Evolutionary conservation across 2,888 invertebrate genomes (phyloP), one percentile per base, ranked within the genome.

Genomic region (Fragum whitleyi): DNA sequence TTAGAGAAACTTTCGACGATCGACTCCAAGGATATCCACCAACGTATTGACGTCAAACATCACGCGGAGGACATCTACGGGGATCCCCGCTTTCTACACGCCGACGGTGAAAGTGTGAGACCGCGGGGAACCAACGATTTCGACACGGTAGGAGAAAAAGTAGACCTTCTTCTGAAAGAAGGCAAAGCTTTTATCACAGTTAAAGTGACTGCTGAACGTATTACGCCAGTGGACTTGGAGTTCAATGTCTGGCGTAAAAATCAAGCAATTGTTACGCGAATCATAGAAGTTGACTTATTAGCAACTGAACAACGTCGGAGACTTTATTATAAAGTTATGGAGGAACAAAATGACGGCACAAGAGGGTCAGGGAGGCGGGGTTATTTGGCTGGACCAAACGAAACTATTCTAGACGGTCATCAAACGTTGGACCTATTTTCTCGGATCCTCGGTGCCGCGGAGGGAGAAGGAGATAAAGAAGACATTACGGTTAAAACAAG

Each of bases 171-270:
- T 68, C 69, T 92, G 53, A 90, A 89, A 71, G 87, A 89, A 16
- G 92, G 92, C 9, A 91, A 91, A 74, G 92, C 92, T 1, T 88
- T 83, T 71, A 90, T 92, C 21, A 90, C 90, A n/a, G 88, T 93
- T 61, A 92, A 89, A 79, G 93, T 93, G 29, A 91, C 92, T 16
- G 93, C 93, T 21, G 93, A 93, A 79, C 85, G 93, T 23, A 89
- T 93, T 53, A 90, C 92, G 3, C 93, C 93, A 5, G 90, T 93
- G 23, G 90, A 92, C 74, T 89, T 91, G 9, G 92, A 92, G 65
- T 91, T 91, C 72, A 92, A 94, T 81, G 91, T 94, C 68, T 94
- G 92, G 91, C 88, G 92, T 67, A 94, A 93, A 84, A 92, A 91
- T 26, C 91, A 92, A 36, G 93, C 93, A 29, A 92, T 93, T 57